Evolutionary conservation across 2,797 vertebrate species (phyloP), one percentile per base, ranked within the genome.

Genomic region (Salarias fasciatus): DNA sequence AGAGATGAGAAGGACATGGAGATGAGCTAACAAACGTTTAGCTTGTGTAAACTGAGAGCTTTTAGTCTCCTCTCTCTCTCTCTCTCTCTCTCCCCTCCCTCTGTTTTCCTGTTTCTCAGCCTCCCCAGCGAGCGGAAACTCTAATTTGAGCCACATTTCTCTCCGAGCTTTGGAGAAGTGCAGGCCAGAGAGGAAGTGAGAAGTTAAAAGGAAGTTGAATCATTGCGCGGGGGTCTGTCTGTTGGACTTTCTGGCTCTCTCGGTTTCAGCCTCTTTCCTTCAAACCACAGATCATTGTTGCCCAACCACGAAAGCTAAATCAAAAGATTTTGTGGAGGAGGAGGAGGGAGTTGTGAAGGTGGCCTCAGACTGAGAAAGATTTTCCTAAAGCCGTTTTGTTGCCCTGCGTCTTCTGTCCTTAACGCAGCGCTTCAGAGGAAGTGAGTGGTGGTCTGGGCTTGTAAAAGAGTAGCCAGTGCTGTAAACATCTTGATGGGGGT

Each of bases 61-160:
- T 61, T 75, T 70, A 29, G 75, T 57, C 72, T 57, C 45, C 58
- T 54, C 31, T 59, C 62, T 70, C 41, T 58, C 45, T 60, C 50
- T 65, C 62, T 65, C 35, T 50, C 43, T 47, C 46, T 37, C 47
- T 72, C 71, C 75, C 84, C 80, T 81, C 75, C 86, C 68, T 89
- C 70, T 66, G 73, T 84, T 88, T 86, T 89, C 82, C 82, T 90
- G 84, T 91, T 87, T 84, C 83, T 85, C 67, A 74, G 79, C 84
- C 88, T 86, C 77, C 81, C 77, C 80, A 84, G 84, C 5, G 41
- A 92, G 84, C 84, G 92, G 91, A 93, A 93, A 90, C 83, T 87
- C 90, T 93, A 92, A 93, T 92, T 92, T 82, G 82, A 91, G 88
- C 84, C 91, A 91, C 90, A 92, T 93, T 93, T 91, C 85, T 91